Base-by-base conservation (phyloP, 2,113 vertebrate species). In the Antechinus flavipes region DNA sequence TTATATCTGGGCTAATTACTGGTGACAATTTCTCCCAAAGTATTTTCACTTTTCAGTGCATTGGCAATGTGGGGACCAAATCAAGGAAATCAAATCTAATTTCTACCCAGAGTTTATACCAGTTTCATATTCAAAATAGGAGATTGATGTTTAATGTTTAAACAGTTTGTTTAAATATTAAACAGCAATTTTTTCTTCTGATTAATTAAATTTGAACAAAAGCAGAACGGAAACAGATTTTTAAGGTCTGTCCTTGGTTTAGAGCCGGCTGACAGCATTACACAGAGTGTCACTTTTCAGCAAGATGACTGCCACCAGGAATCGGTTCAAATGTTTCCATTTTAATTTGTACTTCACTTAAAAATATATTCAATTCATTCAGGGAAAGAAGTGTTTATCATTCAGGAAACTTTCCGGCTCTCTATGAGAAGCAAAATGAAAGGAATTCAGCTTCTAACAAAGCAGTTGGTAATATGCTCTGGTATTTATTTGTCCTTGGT, bases 121-220 rank as follows among this genome's bases (percentile, higher is more conserved):
- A 94, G 91, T 97, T 97, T 95, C 54, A 89, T 8, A 96, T 94
- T 97, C 68, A 84, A 93, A 97, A 97, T 46, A 95, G 6, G 56
- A 97, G 56, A 96, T 96, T 96, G 46, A 50, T 98, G 42, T 96
- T 98, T 98, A 98, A 98, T 97, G 91, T 96, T 98, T 97, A 97
- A 98, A 97, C 2, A 93, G 49, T n/a, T 96, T 94, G 14, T 96
- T 98, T 97, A 98, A 98, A 98, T 98, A 97, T 96, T 97, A 96
- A 98, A 53, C 25, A 95, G 26, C 22, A 95, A 91, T 1, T 89
- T 0, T 93, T 96, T 93, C 12, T 95, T 96, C 76, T 94, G 90
- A 97, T 96, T 97, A 93, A 96, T 97, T 97, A 97, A 96, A 95
- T 1, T 50, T 54, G 23, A 93, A 94, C 16, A 47, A 94, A 94